Base-by-base conservation (phyloP, 1,140 invertebrate species). In the Physella acuta region DNA sequence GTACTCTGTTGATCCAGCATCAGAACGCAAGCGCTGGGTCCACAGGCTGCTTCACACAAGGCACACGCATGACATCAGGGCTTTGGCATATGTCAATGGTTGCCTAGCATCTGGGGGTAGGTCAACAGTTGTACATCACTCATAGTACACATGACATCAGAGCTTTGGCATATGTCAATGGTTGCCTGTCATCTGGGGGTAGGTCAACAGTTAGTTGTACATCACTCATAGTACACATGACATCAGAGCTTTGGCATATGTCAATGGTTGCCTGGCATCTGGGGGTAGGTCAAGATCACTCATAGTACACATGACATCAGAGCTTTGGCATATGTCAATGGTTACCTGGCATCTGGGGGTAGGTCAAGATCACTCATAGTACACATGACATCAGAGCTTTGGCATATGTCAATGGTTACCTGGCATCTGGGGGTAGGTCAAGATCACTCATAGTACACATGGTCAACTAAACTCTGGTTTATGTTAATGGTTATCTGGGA, bases 71-170 rank as follows among this genome's bases (percentile, higher is more conserved):
- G 66, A 68, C n/a, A 28, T 68, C 26, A 58, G 37, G 37, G 66
- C 66, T 24, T 30, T 68, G 34, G 37, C 66, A 31, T 60, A 68
- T 33, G 28, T 33, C 24, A 55, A 60, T 16, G 66, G 56, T 3
- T 44, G 37, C 34, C 24, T 68, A 5, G 55, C 24, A 1, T 68
- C 66, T 30, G 66, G 66, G 30, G 66, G 66, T 68, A 49, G 60
- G 33, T 30, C 17, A 16, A 17, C 5, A 24, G 3, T 2, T 36
- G 2, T 62, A 36, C 24, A 34, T 62, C 44, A 30, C 37, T n/a
- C n/a, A n/a, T n/a, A n/a, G n/a, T n/a, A 68, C 66, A n/a, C 66
- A 68, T 34, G 66, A 68, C n/a, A 28, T 68, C 26, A 58, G 37
- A 30, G 66, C 66, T 24, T 30, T 68, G 34, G 37, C 66, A 31